Conservation (phyloP, 2,113 vertebrate species). For the Hippotragus niger region DNA sequence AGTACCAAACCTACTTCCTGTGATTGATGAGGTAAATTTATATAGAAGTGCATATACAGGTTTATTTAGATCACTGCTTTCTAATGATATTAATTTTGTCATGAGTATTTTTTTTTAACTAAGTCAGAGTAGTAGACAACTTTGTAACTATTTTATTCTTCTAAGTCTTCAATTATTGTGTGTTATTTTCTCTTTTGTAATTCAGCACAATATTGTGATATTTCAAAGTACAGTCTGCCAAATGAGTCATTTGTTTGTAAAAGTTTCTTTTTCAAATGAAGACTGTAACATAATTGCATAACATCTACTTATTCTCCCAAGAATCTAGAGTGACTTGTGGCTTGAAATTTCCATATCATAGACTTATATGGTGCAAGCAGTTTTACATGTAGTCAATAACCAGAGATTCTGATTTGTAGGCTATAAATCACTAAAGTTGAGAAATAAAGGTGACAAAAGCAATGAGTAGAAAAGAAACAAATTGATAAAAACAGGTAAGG, state of each 20-base stretch:
- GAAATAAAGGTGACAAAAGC: slow-evolving; percentile 42
- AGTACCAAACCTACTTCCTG: slow-evolving; percentile 73
- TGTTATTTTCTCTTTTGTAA: slow-evolving; percentile 1
- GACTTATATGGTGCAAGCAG: neutral
- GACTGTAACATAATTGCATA: neutral
- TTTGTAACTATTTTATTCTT: slow-evolving; percentile 45
- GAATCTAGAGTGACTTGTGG: slow-evolving; percentile 41
- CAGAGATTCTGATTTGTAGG: slow-evolving; percentile 39
- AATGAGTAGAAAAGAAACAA: slow-evolving; percentile 6
- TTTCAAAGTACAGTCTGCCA: slow-evolving; percentile 41
- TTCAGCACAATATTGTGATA: slow-evolving; percentile 1
- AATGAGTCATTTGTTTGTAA: slow-evolving; percentile 25
- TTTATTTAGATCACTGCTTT: slow-evolving; percentile 70
- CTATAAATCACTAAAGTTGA: slow-evolving; percentile 35
- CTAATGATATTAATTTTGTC: slow-evolving; percentile 77
- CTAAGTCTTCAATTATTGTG: neutral
- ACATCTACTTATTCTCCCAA: slow-evolving; percentile 11
- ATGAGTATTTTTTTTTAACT: slow-evolving; percentile 42
- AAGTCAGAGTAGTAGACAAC: neutral
- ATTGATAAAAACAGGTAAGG: slow-evolving; percentile 20
- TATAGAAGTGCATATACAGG: slow-evolving; percentile 80
- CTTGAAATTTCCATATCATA: slow-evolving; percentile 28
- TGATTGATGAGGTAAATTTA: slow-evolving; percentile 87
- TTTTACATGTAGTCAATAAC: slow-evolving; percentile 40
- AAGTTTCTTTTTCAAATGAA: slow-evolving; percentile 51